Evolutionary conservation across 2,888 invertebrate species (phyloP), one percentile per base, ranked within the genome.

Genomic region (Pandemis cinnamomeana): DNA sequence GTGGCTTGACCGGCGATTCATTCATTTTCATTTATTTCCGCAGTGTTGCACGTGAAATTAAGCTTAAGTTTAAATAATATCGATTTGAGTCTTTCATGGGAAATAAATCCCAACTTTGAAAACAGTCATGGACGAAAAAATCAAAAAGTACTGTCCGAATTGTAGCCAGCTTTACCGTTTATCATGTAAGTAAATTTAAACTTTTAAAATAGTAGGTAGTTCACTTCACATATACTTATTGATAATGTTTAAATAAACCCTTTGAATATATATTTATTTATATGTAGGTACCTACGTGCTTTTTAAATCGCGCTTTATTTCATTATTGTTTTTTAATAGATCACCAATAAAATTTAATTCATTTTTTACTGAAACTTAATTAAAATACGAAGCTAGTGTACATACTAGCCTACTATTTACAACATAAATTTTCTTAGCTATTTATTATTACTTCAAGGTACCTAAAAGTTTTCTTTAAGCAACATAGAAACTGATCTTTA

Each of bases 91-190:
- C 51, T 51, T 51, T 48, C 13, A 51, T 15, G n/a, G 7, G n/a
- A 7, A 51, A 51, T 51, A 7, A 51, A 51, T 51, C 15, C 15
- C 2, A 55, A 55, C 8, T 55, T 8, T 55, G 10, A 58, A 27
- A 58, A 27, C 27, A 27, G 11, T 27, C 63, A 92, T 93, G 92
- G 89, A 89, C 64, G 79, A 80, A 44, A 87, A 86, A 79, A 79
- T 84, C 41, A 88, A 87, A 75, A 91, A 87, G 79, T 83, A 77
- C 77, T 94, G 94, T 81, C 92, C 92, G 1, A 91, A 88, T 75
- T 94, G 94, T 82, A 90, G 90, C 82, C 93, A 94, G 76, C 80
- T 85, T 41, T 94, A 89, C 77, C 73, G 75, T 53, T 53, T 93
- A n/a, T 87, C 86, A 82, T 76, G 94, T 94, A 86, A 91, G 93